phyloP scores from a whole-genome alignment of 2,113 vertebrate species.

The Gymnogyps californianus region DNA sequence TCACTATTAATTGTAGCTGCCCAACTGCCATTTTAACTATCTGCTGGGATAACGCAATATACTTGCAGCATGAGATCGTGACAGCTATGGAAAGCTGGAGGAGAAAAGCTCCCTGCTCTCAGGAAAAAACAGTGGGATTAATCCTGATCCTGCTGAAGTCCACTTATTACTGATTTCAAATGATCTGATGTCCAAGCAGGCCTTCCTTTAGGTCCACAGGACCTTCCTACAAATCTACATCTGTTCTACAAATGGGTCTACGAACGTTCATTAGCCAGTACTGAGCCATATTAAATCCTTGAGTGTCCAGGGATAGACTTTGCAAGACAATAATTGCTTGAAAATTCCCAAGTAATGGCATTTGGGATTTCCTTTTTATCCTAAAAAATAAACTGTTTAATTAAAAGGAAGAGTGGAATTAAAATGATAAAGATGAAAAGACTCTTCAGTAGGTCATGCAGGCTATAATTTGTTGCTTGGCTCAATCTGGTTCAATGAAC shows the following conservation, averaged over 20 bases:
- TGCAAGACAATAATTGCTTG: not conserved
- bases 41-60: not conserved
- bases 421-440: not conserved
- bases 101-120: not conserved
- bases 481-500: not conserved
- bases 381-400: constrained; percentile 12
- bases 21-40: not conserved
- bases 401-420: constrained; percentile 12
- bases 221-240: not conserved
- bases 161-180: not conserved
- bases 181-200: not conserved
- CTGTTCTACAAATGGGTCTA: not conserved
- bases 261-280: not conserved
- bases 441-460: not conserved
- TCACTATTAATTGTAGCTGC: not conserved
- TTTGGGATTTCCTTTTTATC: not conserved
- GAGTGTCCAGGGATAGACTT: not conserved
- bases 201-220: not conserved
- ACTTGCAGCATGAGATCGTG: not conserved
- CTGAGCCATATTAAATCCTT: not conserved
- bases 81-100: not conserved
- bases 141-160: not conserved
- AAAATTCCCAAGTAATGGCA: not conserved
- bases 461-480: not conserved
- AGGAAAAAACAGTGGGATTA: not conserved